Percentiles rank a stretch among this genome's conserved stretches.
phyloP scores from a whole-genome alignment of 2,113 vertebrate genomes.

The Plecotus auritus region DNA sequence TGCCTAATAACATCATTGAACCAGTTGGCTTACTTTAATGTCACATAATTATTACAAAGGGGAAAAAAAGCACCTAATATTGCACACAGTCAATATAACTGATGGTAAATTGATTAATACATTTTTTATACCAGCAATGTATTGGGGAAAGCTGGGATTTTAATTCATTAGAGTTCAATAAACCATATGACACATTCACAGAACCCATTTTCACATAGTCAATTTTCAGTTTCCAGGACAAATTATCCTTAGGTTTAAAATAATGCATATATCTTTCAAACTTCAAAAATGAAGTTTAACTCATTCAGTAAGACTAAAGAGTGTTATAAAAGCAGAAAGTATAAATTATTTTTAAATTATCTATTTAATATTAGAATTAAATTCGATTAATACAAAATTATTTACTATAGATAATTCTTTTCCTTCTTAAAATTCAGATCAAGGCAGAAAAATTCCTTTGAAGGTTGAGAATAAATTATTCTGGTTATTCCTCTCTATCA shows the following conservation, averaged over 20 bases:
- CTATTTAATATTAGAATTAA: not conserved
- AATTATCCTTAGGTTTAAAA: not conserved
- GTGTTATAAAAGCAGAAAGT: not conserved
- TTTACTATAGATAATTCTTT: not conserved
- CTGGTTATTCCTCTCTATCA: not conserved
- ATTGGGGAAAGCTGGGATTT: not conserved
- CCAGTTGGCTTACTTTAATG: slow-evolving; percentile 37
- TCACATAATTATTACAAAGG: not conserved
- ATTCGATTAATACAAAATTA: not conserved
- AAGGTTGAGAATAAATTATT: not conserved
- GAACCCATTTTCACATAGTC: not conserved
- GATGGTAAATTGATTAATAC: not conserved
- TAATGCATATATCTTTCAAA: not conserved
- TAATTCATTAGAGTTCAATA: not conserved
- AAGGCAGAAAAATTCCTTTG: not conserved
- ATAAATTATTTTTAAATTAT: not conserved
- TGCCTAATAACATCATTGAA: slow-evolving; percentile 37
- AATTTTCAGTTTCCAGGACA: not conserved
- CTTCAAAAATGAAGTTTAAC: not conserved
- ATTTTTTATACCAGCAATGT: not conserved
- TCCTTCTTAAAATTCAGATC: not conserved
- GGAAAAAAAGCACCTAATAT: not conserved
- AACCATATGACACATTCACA: not conserved
- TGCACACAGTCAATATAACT: not conserved
- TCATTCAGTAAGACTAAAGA: not conserved